phyloP scores from a whole-genome alignment of 2,797 vertebrate genomes.

The Acropternis orthonyx region DNA sequence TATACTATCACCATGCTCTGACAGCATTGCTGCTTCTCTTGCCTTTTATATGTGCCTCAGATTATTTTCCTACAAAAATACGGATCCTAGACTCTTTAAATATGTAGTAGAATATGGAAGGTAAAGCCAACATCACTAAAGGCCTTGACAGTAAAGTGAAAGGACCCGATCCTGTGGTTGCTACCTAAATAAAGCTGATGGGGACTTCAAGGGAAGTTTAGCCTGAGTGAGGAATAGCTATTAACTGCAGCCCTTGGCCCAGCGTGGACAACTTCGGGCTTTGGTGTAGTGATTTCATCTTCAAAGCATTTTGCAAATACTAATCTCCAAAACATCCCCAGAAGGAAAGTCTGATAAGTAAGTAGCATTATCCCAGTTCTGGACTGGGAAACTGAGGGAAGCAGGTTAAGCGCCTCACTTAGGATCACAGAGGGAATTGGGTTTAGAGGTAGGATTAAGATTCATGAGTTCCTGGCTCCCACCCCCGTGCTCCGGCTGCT shows the following conservation, averaged over 20 bases:
- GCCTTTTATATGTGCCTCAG: conserved; percentile 57
- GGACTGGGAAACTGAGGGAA: conserved; percentile 46
- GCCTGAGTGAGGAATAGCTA: neutral
- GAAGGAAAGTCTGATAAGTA: conserved; percentile 65
- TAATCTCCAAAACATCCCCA: conserved; percentile 53
- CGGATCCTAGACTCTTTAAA: conserved; percentile 22
- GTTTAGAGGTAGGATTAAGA: conserved; percentile 60
- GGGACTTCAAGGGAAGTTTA: conserved; percentile 18
- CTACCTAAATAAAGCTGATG: neutral
- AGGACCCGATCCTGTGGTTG: neutral
- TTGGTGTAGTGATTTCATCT: conserved; percentile 54
- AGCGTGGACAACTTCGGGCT: neutral
- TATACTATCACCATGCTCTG: conserved; percentile 62
- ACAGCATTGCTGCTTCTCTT: conserved; percentile 60
- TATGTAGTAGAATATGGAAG: conserved; percentile 52
- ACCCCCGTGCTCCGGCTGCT: neutral
- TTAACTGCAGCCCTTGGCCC: conserved; percentile 27
- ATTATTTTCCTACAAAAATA: conserved; percentile 57
- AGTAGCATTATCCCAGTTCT: conserved; percentile 55
- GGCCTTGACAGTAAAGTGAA: conserved; percentile 7
- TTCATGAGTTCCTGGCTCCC: conserved; percentile 56
- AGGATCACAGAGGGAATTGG: conserved; percentile 43
- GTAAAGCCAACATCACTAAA: neutral
- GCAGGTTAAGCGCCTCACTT: conserved; percentile 18
- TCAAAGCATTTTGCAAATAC: conserved; percentile 61